Evolutionary conservation across 2,797 vertebrate genomes (phyloP).

Genomic region (Enteromius trimaculatus): DNA sequence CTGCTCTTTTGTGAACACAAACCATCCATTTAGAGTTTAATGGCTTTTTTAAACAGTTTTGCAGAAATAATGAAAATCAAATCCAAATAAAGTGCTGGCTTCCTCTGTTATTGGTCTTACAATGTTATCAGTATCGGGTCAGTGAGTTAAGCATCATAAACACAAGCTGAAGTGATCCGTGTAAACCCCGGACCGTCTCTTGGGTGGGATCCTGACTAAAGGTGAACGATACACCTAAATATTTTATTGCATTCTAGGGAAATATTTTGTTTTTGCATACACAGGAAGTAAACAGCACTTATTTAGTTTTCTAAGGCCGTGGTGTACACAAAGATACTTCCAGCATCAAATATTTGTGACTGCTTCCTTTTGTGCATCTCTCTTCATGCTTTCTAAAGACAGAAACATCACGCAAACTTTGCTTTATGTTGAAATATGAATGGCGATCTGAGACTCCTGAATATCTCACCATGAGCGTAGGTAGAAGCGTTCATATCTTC

Average conservation of each 20-base stretch:
- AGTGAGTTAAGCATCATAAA: background rate
- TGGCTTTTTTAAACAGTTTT: background rate
- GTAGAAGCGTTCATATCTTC: background rate
- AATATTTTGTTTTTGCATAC: constrained; percentile 54
- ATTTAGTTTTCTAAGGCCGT: constrained; percentile 54
- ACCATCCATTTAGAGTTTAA: background rate
- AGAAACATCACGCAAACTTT: background rate
- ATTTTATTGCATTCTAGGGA: constrained; percentile 51
- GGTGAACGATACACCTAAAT: constrained; percentile 32
- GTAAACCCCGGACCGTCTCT: constrained; percentile 20
- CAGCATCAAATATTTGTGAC: background rate
- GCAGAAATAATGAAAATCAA: background rate
- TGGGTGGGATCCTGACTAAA: constrained; percentile 2
- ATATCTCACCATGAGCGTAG: background rate
- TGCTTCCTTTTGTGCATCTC: background rate
- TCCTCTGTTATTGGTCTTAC: background rate
- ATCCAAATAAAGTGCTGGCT: background rate
- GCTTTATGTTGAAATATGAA: background rate
- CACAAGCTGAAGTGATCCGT: background rate
- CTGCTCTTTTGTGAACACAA: background rate
- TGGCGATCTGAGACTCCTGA: background rate
- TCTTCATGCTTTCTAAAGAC: background rate
- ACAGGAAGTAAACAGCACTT: constrained; percentile 59
- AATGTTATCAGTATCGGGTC: constrained; percentile 15
- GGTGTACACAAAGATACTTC: constrained; percentile 20